Percentiles rank a stretch among this genome's conserved stretches.
Evolutionary conservation across 2,113 vertebrate species (phyloP).

Genomic region (Onychostoma macrolepis): DNA sequence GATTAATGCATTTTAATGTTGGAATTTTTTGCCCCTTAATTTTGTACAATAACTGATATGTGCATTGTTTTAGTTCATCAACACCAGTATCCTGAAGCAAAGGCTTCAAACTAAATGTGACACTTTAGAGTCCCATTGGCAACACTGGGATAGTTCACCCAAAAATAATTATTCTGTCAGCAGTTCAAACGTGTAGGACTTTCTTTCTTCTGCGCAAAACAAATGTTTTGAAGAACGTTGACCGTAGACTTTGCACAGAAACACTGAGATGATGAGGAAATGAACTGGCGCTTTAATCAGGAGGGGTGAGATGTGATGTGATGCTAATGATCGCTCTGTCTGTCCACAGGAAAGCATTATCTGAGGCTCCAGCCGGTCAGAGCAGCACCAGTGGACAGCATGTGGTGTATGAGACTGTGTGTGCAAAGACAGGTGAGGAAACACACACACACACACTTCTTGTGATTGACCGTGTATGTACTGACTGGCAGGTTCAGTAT

Average conservation of each 20-base stretch:
- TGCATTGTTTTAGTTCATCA: neutral
- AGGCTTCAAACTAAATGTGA: neutral
- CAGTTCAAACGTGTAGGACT: no score
- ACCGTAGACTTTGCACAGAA: no score
- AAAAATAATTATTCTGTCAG: no score
- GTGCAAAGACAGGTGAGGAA: slow-evolving; percentile 73
- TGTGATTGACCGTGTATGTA: neutral
- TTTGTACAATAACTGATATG: no score
- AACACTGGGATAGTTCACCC: no score
- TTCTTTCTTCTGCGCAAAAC: neutral
- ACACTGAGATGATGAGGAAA: no score
- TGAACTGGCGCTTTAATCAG: neutral
- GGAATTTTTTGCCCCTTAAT: no score
- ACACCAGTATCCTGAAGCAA: neutral
- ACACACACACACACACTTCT: slow-evolving; percentile 33
- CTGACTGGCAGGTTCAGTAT: neutral
- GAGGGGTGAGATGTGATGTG: neutral
- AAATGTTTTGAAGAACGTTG: neutral
- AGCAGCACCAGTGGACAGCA: slow-evolving; percentile 62
- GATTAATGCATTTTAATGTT: no score
- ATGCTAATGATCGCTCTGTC: slow-evolving; percentile 35
- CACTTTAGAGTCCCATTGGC: neutral
- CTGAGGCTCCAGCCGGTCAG: slow-evolving; percentile 62
- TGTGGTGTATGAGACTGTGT: slow-evolving; percentile 69
- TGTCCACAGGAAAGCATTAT: slow-evolving; percentile 70